Evolutionary conservation across 2,113 vertebrate genomes (phyloP), one percentile per base, ranked within the genome.

Genomic region (Helogale parvula): DNA sequence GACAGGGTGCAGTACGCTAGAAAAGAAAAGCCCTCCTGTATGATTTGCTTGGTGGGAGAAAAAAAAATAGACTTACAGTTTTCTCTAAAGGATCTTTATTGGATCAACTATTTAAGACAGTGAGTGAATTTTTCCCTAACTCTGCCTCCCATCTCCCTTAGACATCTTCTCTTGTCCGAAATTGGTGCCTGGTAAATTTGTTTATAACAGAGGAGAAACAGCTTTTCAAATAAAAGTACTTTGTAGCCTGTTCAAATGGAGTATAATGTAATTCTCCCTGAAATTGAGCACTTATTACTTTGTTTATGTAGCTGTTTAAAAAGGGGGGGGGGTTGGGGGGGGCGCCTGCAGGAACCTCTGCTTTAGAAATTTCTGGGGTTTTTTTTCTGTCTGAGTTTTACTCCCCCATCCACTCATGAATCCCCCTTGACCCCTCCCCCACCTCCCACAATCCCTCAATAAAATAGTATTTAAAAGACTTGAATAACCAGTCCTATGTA

Each of bases 381-480:
- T 96, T 94, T 97, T 68, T 72, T 90, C 0, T 89, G 84, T 95
- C 71, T 82, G 89, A 93, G 82, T 60, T 97, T 96, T 91, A 82
- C 94, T 94, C 71, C 97, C 95, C 93, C 89, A 90, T 65, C 91
- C 90, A 97, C 98, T 96, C 97, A 90, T 76, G 97, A 96, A 31
- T 92, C 71, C 76, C 79, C 81, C 45, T 85, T 29, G 12, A 10
- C 47, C 77, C 84, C 65, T 83, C 94, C 79, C 21, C 60, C 82
- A 71, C 83, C 94, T 91, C 96, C 88, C 54, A 93, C 95, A 97
- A 93, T 97, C 81, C 97, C 68, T 98, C 97, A 96, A 97, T 98
- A 98, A 98, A 98, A 97, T 98, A 96, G 97, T 97, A 97, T 98
- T 98, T 98, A 98, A 97, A 98, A 97, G 92, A 90, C 94, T 97